Base-by-base conservation (phyloP, 2,888 invertebrate species). In the Drosophila eohydei region DNA sequence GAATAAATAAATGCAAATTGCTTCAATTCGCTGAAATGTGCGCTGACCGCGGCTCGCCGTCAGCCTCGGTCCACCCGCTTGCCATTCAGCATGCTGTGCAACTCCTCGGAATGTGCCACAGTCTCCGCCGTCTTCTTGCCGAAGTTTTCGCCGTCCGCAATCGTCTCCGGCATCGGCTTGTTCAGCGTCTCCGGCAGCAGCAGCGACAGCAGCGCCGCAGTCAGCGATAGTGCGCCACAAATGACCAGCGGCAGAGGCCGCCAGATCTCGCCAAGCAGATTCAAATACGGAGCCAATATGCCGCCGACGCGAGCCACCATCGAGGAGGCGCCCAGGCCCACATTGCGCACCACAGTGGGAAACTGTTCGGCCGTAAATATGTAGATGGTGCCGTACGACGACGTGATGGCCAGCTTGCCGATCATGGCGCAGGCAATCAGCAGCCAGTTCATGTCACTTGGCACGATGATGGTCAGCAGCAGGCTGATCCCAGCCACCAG, bases 301-400 rank as follows among this genome's bases (percentile, higher is more conserved):
- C 93, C 93, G n/a, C 98, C 98, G 72, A 98, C 93, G 83, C 98
- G 94, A 0, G 98, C 98, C 65, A 96, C 95, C 94, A 97, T 97
- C 0, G 97, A 98, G 16, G 97, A 95, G 9, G 96, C 94, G 0
- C 98, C 98, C 60, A 98, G 95, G 0, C 97, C 98, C 41, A 97
- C 96, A 92, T 98, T 98, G 51, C 98, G 94, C 38, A 96, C 95
- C 12, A 95, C 95, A 1, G 96, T 96, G 12, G 96, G 96, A 86
- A 96, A 96, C 89, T 96, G 95, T 91, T 96, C 96, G 0, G 95
- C 95, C 0, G 96, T 95, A 85, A 96, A 95, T 56, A 96, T 94
- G 84, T 96, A 96, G 40, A 96, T 94, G 0, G 96, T 95, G 30
- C 96, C 96, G 81, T 96, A 96, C 11, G 96, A 95, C 0, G 96